phyloP scores from a whole-genome alignment of 2,888 invertebrate species.

The Byasa hedistus region DNA sequence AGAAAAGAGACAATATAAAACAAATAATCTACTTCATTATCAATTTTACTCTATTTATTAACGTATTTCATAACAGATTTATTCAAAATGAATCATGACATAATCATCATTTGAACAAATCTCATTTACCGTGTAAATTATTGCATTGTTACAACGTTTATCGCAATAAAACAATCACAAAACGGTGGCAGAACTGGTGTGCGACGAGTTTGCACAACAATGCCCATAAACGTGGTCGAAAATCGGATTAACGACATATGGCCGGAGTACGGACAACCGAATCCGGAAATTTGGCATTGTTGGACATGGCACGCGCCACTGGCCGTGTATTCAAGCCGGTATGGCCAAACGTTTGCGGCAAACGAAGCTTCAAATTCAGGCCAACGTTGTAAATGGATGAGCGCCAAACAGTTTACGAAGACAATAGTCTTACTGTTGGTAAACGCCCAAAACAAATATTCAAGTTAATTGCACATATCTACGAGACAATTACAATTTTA shows the following conservation, averaged over 20 bases:
- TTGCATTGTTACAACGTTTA: conserved; percentile 2
- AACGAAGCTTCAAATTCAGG: conserved; percentile 27
- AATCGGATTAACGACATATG: conserved; percentile 46
- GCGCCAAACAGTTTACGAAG: conserved; percentile 19
- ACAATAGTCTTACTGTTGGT: conserved; percentile 21
- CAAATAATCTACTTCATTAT: not conserved
- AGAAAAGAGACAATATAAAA: not conserved
- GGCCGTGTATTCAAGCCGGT: conserved; percentile 32
- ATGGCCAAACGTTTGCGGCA: conserved; percentile 24
- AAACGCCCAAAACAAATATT: conserved; percentile 9
- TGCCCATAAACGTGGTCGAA: conserved; percentile 19
- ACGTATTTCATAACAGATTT: not conserved
- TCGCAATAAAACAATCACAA: conserved; percentile 2
- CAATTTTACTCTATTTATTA: not conserved
- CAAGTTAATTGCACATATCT: conserved; percentile 5
- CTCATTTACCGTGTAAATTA: not conserved
- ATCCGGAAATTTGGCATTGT: conserved; percentile 48
- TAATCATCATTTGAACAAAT: not conserved
- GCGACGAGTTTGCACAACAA: conserved; percentile 19
- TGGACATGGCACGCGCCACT: conserved; percentile 42
- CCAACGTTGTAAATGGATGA: conserved; percentile 17
- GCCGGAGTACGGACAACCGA: conserved; percentile 36
- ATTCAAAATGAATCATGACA: not conserved
- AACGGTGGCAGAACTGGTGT: conserved; percentile 3
- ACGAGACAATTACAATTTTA: too few species aligned